Conservation (phyloP, 1,140 invertebrate genomes). For the Cydia fagiglandana region DNA sequence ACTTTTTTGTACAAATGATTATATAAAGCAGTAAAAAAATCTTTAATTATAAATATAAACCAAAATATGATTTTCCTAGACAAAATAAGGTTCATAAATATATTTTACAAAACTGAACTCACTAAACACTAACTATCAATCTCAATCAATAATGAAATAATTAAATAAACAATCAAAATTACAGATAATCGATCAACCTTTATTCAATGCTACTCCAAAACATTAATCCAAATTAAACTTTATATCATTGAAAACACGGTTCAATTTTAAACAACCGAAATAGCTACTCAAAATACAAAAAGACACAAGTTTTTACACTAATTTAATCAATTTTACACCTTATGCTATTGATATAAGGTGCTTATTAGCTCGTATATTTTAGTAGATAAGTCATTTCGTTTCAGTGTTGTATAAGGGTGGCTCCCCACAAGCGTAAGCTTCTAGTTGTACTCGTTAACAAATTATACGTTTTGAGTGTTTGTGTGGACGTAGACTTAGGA, state of each 20-base stretch:
- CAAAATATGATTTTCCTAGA: too few relatives aligned
- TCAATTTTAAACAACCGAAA: background rate
- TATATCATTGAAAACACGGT: background rate
- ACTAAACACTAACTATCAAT: background rate
- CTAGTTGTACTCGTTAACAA: constrained; percentile 5
- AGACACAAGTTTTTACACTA: background rate
- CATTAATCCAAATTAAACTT: background rate
- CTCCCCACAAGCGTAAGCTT: constrained; percentile 13
- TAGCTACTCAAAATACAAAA: background rate
- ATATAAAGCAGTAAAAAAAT: too few relatives aligned
- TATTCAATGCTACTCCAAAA: background rate
- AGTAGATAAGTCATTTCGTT: background rate
- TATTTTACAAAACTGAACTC: background rate
- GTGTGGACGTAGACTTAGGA: constrained; percentile 1
- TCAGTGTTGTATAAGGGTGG: background rate
- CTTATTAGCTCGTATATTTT: background rate
- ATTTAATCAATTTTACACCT: background rate
- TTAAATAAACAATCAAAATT: constrained; percentile 8
- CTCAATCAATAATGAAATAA: background rate
- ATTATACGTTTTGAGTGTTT: constrained; percentile 32
- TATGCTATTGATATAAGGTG: background rate
- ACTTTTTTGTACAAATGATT: too few relatives aligned
- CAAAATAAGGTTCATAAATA: background rate
- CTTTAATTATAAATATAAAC: too few relatives aligned
- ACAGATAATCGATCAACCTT: constrained; percentile 6